Evolutionary conservation across 2,888 invertebrate species (phyloP).

Genomic region (Heliconius sara): DNA sequence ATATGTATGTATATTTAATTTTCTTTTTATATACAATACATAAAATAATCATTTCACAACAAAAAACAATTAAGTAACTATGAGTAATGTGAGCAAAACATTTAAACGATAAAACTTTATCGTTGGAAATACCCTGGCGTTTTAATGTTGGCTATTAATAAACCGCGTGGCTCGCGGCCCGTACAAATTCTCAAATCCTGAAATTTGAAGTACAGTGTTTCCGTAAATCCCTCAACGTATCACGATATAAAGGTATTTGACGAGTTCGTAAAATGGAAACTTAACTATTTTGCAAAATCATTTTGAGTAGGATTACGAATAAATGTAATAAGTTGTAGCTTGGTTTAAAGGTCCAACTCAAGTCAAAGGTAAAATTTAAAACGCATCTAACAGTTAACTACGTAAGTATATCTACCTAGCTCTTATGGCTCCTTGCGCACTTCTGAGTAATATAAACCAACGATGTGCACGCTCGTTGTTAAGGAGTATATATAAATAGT

Average conservation of each 20-base stretch:
- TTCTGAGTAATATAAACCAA: not conserved
- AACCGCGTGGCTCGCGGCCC: conserved; percentile 26
- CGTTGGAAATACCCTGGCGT: conserved; percentile 19
- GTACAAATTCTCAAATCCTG: conserved; percentile 27
- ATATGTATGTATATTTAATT: not conserved
- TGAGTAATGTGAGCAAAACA: conserved; percentile 19
- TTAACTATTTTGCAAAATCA: not conserved
- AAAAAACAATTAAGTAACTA: conserved; percentile 13
- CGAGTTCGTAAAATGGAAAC: conserved; percentile 17
- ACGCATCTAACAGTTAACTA: not conserved
- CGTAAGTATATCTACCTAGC: too few relatives aligned
- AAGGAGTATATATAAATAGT: too few relatives aligned
- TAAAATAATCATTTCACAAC: not conserved
- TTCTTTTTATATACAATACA: not conserved
- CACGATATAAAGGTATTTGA: conserved; percentile 21
- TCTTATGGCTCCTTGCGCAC: not conserved
- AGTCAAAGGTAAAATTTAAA: not conserved
- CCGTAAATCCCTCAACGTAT: conserved; percentile 21
- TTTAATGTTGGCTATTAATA: conserved; percentile 29
- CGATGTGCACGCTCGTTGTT: not conserved
- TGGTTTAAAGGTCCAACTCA: not conserved
- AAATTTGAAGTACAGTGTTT: conserved; percentile 26
- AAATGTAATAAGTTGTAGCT: not conserved
- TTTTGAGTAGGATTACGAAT: not conserved
- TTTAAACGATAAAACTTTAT: conserved; percentile 29